Evolutionary conservation across 2,113 vertebrate genomes (phyloP).

Genomic region (Onychorhynchus coronatus): DNA sequence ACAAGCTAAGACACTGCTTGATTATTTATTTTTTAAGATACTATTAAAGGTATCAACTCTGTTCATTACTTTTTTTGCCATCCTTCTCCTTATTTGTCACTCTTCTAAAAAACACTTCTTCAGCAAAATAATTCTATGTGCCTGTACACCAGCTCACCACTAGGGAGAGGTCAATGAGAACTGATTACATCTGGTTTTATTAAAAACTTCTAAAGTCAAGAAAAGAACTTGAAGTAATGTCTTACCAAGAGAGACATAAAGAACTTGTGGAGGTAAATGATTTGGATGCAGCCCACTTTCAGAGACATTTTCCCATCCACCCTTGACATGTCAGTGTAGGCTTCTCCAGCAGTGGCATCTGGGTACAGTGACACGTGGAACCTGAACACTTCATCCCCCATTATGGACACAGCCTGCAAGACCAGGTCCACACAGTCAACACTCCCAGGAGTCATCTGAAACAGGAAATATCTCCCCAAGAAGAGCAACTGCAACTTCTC

Average conservation of each 20-base stretch:
- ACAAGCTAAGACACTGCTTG: not conserved
- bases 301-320: conserved; percentile 87
- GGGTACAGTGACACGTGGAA: conserved; percentile 88
- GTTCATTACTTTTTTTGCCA: not conserved
- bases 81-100: not conserved
- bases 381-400: conserved; percentile 94
- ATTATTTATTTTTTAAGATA: not conserved
- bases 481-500: not conserved
- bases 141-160: not conserved
- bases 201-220: not conserved
- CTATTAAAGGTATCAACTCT: not conserved
- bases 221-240: not conserved
- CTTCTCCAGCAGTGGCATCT: conserved; percentile 83
- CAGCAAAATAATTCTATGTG: not conserved
- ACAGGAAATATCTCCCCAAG: not conserved
- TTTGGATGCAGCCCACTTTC: conserved; percentile 91
- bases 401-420: conserved; percentile 88
- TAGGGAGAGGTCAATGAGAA: not conserved
- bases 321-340: conserved; percentile 84
- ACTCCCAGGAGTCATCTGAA: not conserved
- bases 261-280: conserved; percentile 94
- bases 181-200: not conserved
- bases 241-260: conserved; percentile 92
- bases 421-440: not conserved
- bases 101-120: not conserved